Evolutionary conservation across 2,113 vertebrate genomes (phyloP).

Genomic region (Pteruthius melanotis): DNA sequence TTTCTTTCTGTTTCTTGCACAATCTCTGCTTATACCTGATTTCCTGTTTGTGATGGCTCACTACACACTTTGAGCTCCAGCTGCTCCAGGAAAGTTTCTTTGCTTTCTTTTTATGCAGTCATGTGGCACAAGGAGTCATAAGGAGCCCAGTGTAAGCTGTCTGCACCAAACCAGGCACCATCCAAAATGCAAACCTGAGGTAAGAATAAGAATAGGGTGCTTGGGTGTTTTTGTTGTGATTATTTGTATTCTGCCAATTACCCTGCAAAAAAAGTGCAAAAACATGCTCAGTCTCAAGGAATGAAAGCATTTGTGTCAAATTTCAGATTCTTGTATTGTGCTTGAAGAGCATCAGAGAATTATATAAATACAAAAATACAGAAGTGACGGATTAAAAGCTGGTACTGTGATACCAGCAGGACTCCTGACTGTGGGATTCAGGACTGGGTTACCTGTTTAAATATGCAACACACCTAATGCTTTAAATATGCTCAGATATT

Average conservation of each 20-base stretch:
- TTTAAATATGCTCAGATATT: background rate
- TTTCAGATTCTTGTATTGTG: background rate
- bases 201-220: background rate
- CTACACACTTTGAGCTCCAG: background rate
- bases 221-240: background rate
- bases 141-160: background rate
- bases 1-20: background rate
- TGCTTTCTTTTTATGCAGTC: background rate
- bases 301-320: background rate
- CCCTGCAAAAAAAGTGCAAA: background rate
- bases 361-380: background rate
- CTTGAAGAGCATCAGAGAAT: background rate
- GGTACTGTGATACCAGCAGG: background rate
- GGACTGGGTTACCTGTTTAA: background rate
- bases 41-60: background rate
- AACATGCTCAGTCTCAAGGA: background rate
- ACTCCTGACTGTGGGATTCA: background rate
- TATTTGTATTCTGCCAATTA: background rate
- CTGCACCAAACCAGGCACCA: background rate
- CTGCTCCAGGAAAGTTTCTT: background rate
- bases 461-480: background rate
- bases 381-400: background rate
- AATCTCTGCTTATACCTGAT: background rate
- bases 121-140: background rate
- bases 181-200: background rate